Conservation (phyloP, 1,140 invertebrate species). For the Cecropterus lyciades region DNA sequence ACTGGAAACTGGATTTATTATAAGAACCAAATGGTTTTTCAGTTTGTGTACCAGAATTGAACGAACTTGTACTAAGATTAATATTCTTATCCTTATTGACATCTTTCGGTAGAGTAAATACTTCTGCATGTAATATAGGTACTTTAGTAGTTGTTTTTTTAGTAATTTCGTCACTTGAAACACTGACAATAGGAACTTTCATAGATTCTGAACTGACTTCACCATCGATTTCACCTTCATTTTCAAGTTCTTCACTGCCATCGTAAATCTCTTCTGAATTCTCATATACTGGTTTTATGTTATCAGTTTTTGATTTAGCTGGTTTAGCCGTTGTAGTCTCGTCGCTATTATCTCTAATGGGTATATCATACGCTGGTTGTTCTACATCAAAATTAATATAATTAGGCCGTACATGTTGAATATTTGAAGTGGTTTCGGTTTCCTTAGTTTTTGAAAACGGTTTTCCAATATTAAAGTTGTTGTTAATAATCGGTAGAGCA, state of each 20-base stretch:
- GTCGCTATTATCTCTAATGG: conserved; percentile 70
- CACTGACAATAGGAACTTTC: conserved; percentile 73
- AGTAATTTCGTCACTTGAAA: conserved; percentile 52
- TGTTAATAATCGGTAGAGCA: conserved; percentile 42
- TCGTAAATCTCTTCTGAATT: conserved; percentile 78
- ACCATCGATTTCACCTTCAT: conserved; percentile 58
- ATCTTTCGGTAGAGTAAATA: conserved; percentile 35
- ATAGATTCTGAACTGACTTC: conserved; percentile 79
- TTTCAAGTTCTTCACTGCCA: conserved; percentile 64
- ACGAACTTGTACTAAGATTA: conserved; percentile 25
- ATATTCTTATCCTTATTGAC: conserved; percentile 12
- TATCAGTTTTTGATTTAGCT: conserved; percentile 39
- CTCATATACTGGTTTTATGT: conserved; percentile 69
- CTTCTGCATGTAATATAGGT: conserved; percentile 50
- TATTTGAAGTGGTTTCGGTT: conserved; percentile 36
- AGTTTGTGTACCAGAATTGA: conserved; percentile 77
- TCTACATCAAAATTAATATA: conserved; percentile 64
- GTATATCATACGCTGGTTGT: conserved; percentile 79
- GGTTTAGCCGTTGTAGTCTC: conserved; percentile 57
- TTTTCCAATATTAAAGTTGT: conserved; percentile 61
- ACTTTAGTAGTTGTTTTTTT: conserved; percentile 49
- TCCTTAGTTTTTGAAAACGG: conserved; percentile 67
- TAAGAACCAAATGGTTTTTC: conserved; percentile 76
- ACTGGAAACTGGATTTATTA: conserved; percentile 62
- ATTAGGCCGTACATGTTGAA: conserved; percentile 54